phyloP scores from a whole-genome alignment of 2,888 invertebrate genomes.

The Camponotus fellah region DNA sequence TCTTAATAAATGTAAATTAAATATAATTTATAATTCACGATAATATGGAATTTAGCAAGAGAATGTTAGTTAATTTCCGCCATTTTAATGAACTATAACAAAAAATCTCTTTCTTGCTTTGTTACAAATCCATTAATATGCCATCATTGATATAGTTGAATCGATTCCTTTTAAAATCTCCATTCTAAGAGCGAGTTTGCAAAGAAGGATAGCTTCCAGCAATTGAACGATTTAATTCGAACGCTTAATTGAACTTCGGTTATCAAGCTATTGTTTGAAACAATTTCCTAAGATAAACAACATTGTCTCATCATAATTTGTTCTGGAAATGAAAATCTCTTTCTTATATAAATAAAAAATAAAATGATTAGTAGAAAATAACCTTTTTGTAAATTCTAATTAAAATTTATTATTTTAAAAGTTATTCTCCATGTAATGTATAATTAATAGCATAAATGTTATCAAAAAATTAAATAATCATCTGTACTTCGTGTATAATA shows the following conservation, averaged over 20 bases:
- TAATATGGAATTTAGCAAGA: conserved; percentile 5
- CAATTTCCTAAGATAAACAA: background rate
- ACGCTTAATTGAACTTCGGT: background rate
- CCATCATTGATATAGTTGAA: conserved; percentile 17
- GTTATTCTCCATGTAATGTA: background rate
- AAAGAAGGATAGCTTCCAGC: background rate
- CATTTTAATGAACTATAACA: background rate
- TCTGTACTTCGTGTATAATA: background rate
- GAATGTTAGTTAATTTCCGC: conserved; percentile 2
- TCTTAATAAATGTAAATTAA: background rate
- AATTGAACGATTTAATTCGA: background rate
- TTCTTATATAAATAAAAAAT: background rate
- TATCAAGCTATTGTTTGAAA: background rate
- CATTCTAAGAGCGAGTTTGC: background rate
- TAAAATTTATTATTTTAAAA: background rate
- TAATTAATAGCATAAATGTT: background rate
- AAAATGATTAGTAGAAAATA: background rate
- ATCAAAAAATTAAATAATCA: background rate
- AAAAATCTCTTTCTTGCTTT: background rate
- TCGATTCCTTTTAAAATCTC: conserved; percentile 18
- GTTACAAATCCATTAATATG: background rate
- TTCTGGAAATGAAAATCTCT: background rate
- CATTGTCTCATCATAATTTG: background rate
- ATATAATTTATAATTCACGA: background rate
- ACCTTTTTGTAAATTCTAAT: background rate